Percentiles rank a stretch among this genome's conserved stretches.
Evolutionary conservation across 2,888 invertebrate genomes (phyloP).

Genomic region (Drosophila mercatorum): DNA sequence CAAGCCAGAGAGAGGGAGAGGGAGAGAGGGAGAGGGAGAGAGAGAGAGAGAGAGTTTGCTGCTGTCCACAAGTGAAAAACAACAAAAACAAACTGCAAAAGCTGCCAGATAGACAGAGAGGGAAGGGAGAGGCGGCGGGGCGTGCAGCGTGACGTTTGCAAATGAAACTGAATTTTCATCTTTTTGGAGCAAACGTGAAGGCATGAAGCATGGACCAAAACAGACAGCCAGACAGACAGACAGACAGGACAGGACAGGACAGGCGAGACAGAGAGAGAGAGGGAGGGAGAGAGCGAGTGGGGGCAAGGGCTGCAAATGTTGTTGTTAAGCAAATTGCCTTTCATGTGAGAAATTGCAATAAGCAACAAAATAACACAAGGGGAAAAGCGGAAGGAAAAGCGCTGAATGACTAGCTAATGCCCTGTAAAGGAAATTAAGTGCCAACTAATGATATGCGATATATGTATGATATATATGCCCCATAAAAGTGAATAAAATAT

Average conservation of each 20-base stretch:
- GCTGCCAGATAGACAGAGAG: slow-evolving; percentile 5
- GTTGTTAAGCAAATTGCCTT: slow-evolving; percentile 54
- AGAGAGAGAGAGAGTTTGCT: slow-evolving; percentile 45
- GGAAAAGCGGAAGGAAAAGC: neutral
- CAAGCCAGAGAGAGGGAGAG: slow-evolving; percentile 42
- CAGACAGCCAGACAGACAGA: slow-evolving; percentile 3
- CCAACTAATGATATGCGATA: accelerated
- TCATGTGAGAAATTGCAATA: slow-evolving; percentile 44
- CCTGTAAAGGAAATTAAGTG: neutral
- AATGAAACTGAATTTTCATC: slow-evolving; percentile 58
- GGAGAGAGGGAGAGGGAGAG: slow-evolving; percentile 49
- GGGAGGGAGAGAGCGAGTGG: neutral
- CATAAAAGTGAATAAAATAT: no score
- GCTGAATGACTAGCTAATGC: neutral
- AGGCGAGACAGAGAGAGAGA: neutral
- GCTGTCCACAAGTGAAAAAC: slow-evolving; percentile 30
- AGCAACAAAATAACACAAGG: slow-evolving; percentile 7
- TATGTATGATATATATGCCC: neutral
- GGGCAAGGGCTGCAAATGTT: slow-evolving; percentile 30
- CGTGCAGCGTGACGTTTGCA: slow-evolving; percentile 39
- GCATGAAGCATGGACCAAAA: slow-evolving; percentile 30
- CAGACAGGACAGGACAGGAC: neutral
- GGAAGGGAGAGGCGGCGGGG: neutral
- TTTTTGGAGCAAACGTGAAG: slow-evolving; percentile 41
- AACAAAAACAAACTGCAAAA: slow-evolving; percentile 26